Conservation (phyloP, 2,797 vertebrate genomes). For the Microhierax caerulescens region DNA sequence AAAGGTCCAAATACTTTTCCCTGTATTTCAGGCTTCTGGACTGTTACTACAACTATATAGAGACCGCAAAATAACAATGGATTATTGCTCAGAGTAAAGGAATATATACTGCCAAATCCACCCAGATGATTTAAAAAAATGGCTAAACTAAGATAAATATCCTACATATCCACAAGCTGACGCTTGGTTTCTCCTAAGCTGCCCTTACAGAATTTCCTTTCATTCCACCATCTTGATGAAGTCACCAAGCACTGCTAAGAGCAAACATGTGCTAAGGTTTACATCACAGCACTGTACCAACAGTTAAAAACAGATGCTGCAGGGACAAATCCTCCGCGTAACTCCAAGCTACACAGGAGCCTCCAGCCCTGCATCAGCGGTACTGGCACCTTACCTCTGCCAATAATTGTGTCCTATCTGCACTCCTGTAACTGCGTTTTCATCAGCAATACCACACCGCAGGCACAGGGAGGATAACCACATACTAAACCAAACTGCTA, state of each 20-base stretch:
- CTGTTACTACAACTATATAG: accelerated
- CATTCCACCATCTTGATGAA: accelerated
- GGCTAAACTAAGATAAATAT: not conserved
- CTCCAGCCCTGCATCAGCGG: not conserved
- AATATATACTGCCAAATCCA: not conserved
- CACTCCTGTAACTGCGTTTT: accelerated
- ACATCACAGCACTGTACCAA: not conserved
- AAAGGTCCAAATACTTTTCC: not conserved
- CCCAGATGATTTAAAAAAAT: not conserved
- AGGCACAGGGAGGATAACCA: not conserved
- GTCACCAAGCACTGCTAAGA: not conserved
- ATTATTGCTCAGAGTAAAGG: not conserved
- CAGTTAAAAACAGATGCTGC: not conserved
- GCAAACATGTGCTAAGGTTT: accelerated
- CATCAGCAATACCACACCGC: accelerated
- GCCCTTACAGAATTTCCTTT: not conserved
- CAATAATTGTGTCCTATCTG: accelerated
- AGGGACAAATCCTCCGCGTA: accelerated
- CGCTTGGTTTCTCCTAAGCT: not conserved
- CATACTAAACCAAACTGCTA: accelerated
- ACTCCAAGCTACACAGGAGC: not conserved
- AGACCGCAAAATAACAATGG: not conserved
- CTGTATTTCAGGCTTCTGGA: not conserved
- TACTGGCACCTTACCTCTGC: not conserved
- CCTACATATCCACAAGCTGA: not conserved